These are phyloP conservation scores for Diabrotica balteata DNA, from an alignment of 2,888 invertebrate genomes.

Conservation along the genomic window DNA sequence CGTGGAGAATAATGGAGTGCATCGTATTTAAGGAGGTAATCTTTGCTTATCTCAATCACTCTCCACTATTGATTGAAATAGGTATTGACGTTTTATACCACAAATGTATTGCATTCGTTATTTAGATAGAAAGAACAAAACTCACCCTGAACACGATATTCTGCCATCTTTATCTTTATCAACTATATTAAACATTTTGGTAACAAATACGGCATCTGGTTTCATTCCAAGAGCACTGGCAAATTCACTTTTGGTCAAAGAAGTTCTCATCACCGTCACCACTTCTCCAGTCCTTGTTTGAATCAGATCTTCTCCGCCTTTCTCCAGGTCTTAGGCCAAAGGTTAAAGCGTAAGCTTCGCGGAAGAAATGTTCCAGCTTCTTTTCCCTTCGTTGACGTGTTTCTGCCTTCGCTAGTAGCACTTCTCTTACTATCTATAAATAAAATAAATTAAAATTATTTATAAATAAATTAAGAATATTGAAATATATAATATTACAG, in stretches of 20 bases:
- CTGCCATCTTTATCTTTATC: slow-evolving; percentile 93
- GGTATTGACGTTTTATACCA: no score
- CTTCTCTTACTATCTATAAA: slow-evolving; percentile 75
- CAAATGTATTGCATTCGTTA: no score
- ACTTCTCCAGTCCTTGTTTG: slow-evolving; percentile 78
- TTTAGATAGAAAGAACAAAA: not conserved
- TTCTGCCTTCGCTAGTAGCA: slow-evolving; percentile 90
- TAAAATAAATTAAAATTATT: no score
- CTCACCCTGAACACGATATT: slow-evolving; percentile 89
- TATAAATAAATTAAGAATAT: no score
- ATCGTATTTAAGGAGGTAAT: no score
- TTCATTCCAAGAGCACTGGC: slow-evolving; percentile 96
- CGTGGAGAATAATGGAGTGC: no score
- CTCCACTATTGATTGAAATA: no score
- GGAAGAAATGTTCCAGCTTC: slow-evolving; percentile 92
- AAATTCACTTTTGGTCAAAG: slow-evolving; percentile 89
- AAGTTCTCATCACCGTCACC: slow-evolving; percentile 92
- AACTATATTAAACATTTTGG: slow-evolving; percentile 97
- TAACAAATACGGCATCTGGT: slow-evolving; percentile 91
- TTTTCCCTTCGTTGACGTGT: slow-evolving; percentile 93
- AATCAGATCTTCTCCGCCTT: slow-evolving; percentile 75
- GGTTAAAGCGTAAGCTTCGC: slow-evolving; percentile 93
- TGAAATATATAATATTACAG: no score
- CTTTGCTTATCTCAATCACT: no score
- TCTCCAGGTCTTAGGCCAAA: slow-evolving; percentile 90